Base-by-base conservation (phyloP, 1,140 invertebrate species). In the Pachyrhynchus sulphureomaculatus region DNA sequence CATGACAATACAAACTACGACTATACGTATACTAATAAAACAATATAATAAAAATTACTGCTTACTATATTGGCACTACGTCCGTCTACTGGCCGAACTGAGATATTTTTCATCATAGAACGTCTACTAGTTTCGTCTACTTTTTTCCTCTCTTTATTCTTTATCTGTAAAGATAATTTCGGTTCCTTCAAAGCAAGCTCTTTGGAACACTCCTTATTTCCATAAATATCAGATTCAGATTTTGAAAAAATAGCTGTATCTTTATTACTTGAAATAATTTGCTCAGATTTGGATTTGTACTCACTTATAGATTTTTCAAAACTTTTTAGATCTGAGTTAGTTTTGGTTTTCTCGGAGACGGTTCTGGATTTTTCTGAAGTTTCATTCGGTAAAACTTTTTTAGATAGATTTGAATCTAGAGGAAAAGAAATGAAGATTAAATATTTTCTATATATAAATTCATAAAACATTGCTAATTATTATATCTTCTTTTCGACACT, bases 121-220 rank as follows among this genome's bases (percentile, higher is more conserved):
- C 23, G 42, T 13, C 17, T 47, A n/a, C 48, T 45, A 23, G 15
- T 10, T 8, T 15, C 12, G 4, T 53, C 52, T 10, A 15, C 13
- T 2, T 1, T 12, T 12, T 36, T 39, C 21, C 48, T 20, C 49
- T 21, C 9, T 51, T 10, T 37, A 13, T 20, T 42, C 24, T 58
- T 21, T 39, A 32, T 15, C 17, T 18, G 48, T 17, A 64, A 26
- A 3, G 57, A 64, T 15, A 64, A 2, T 17, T 47, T 56, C 3
- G 57, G 52, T n/a, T 55, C 41, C 18, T 41, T 58, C 29, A 62
- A 48, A 34, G 13, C n/a, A 12, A 53, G n/a, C 34, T 41, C 45
- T 21, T 33, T 15, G 1, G 29, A 15, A 51, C 33, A 20, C 4
- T 57, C 34, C 13, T 44, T 56, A 12, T 51, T 15, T 4, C n/a